Base-by-base conservation (phyloP, 2,113 vertebrate genomes). In the Scartelaos histophorus region DNA sequence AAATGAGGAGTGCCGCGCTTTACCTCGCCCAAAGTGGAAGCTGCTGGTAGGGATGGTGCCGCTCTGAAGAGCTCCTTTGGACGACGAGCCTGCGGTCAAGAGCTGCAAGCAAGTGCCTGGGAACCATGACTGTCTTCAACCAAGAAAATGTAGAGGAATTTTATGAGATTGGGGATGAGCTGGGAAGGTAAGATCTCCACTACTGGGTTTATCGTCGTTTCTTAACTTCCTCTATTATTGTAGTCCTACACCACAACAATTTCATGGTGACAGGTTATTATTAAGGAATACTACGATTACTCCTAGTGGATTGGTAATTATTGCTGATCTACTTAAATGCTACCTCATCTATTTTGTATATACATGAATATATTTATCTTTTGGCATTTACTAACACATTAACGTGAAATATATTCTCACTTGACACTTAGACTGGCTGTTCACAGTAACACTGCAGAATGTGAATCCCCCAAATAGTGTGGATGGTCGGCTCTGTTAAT, bases 121-220 rank as follows among this genome's bases (percentile, higher is more conserved):
- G 86, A 94, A 87, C 88, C 95, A 98, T 98, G 96, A 97, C 95
- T 12, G 92, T 95, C 81, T 97, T 98, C 93, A 95, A 94, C 88
- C 96, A 96, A 85, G 95, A 98, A 85, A 98, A 97, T 92, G 93
- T 98, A 80, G 96, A 97, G 89, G 97, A 97, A 53, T 94, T 95
- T 88, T 98, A 98, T 60, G 95, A 96, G 64, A 94, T 96, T 3
- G 95, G 96, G 86, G 95, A 97, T 81, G 96, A 98, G 75, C 95
- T 98, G 38, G 97, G 96, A 88, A 98, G 97, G 97, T 97, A 91
- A 74, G 91, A 80, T 24, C 21, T 22, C 6, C n/a, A 7, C 13
- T 22, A 1, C 21, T 16, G 21, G 10, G 5, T 24, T 24, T 46
- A n/a, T n/a, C n/a, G 17, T 66, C 64, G 13, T 38, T 60, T 34